Evolutionary conservation across 2,797 vertebrate species (phyloP).

Genomic region (Xenopus petersii): DNA sequence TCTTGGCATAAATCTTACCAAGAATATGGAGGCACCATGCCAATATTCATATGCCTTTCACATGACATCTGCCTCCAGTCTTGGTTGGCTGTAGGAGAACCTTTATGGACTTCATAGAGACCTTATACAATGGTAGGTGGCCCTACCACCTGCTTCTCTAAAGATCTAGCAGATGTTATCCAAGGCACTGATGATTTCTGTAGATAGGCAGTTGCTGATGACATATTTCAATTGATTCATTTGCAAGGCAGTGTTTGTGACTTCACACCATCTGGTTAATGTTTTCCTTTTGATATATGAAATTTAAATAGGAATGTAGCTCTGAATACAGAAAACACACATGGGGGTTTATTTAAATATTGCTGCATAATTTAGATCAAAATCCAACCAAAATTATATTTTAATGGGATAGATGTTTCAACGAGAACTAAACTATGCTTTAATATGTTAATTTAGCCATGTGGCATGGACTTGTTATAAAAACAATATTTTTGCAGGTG

Average conservation of each 20-base stretch:
- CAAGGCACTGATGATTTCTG: constrained; percentile 49
- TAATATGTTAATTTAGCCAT: background rate
- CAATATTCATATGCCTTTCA: constrained; percentile 53
- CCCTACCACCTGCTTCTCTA: constrained; percentile 65
- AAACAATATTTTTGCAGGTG: background rate
- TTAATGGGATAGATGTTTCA: constrained; percentile 7
- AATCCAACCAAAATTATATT: constrained; percentile 11
- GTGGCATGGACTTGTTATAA: background rate
- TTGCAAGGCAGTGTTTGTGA: constrained; percentile 54
- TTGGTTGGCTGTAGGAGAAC: constrained; percentile 56
- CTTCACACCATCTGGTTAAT: constrained; percentile 52
- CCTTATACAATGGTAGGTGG: constrained; percentile 66
- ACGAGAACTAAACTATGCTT: background rate
- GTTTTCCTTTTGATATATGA: constrained; percentile 53
- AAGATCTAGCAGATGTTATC: constrained; percentile 61
- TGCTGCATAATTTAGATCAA: constrained; percentile 39
- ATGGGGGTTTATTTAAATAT: constrained; percentile 25
- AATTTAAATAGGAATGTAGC: constrained; percentile 56
- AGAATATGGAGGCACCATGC: constrained; percentile 49
- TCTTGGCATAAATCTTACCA: constrained; percentile 57
- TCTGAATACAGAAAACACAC: constrained; percentile 33
- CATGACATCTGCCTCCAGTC: constrained; percentile 60
- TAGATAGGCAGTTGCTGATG: constrained; percentile 54
- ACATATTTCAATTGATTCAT: constrained; percentile 57
- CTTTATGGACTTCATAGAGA: constrained; percentile 52